Percentiles rank a stretch among this genome's conserved stretches.
These are phyloP conservation scores for Drosophila anomalata DNA, from an alignment of 2,888 invertebrate genomes.

Conservation along the genomic window DNA sequence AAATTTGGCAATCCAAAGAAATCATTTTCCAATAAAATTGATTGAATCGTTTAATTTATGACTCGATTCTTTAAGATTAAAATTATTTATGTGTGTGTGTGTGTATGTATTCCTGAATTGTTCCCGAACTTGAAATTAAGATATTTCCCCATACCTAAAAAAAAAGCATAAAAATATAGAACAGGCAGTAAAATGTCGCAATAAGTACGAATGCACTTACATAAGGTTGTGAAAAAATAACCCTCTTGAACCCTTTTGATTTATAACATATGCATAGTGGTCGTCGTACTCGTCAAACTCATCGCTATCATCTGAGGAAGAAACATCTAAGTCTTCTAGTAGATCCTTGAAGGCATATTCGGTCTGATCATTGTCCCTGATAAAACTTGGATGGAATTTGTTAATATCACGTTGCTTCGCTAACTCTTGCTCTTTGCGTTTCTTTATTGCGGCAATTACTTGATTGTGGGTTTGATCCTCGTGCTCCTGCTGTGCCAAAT, in stretches of 20 bases:
- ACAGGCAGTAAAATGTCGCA: not conserved
- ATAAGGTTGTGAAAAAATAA: not conserved
- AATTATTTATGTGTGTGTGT: no score
- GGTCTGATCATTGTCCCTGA: slow-evolving; percentile 15
- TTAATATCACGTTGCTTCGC: not conserved
- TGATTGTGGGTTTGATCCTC: slow-evolving; percentile 17
- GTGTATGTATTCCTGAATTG: no score
- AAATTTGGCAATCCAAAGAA: no score
- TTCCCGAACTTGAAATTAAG: no score
- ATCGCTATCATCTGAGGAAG: slow-evolving; percentile 3
- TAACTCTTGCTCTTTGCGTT: slow-evolving; percentile 21
- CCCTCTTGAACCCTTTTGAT: not conserved
- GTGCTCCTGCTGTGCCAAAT: slow-evolving; percentile 46
- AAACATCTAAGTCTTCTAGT: slow-evolving; percentile 7
- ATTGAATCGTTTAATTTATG: no score
- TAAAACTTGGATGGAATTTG: not conserved
- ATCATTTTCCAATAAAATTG: no score
- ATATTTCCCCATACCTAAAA: no score
- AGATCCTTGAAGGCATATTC: slow-evolving; percentile 19
- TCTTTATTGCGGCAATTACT: slow-evolving; percentile 23
- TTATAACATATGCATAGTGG: not conserved
- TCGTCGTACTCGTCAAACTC: not conserved
- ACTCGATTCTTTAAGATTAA: no score
- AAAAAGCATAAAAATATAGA: no score
- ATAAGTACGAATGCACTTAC: not conserved